Evolutionary conservation across 2,113 vertebrate genomes (phyloP).

Genomic region (Spilogale gracilis): DNA sequence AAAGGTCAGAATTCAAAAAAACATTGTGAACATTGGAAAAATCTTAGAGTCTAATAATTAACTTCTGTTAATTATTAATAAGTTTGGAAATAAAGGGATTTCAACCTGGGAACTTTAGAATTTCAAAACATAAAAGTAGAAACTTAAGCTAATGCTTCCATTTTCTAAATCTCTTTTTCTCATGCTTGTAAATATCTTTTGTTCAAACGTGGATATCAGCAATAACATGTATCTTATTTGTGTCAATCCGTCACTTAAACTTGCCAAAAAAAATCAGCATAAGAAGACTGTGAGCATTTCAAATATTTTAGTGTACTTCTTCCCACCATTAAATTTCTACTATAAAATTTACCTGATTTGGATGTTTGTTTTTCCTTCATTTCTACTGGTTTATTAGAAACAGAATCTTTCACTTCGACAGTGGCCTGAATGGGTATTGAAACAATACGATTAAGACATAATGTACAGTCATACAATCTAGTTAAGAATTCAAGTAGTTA

Average conservation of each 20-base stretch:
- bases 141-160: neutral
- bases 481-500: no score
- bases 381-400: constrained; percentile 26
- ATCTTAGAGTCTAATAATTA: neutral
- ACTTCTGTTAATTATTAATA: neutral
- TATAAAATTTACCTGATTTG: constrained; percentile 82
- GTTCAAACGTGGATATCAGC: constrained; percentile 86
- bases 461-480: neutral
- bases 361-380: neutral
- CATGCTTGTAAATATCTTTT: neutral
- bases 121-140: neutral
- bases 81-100: neutral
- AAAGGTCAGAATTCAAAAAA: neutral
- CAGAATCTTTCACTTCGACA: constrained; percentile 57
- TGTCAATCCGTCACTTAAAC: constrained; percentile 89
- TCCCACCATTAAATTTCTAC: neutral
- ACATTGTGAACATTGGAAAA: neutral
- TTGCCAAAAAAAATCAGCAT: constrained; percentile 79
- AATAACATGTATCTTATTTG: constrained; percentile 90
- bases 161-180: constrained; percentile 22
- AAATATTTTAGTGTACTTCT: neutral
- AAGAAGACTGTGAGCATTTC: constrained; percentile 30
- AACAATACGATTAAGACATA: constrained; percentile 54
- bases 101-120: neutral
- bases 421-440: constrained; percentile 53